Evolutionary conservation across 1,140 invertebrate species (phyloP).

Genomic region (Gonatopus flavifemur): DNA sequence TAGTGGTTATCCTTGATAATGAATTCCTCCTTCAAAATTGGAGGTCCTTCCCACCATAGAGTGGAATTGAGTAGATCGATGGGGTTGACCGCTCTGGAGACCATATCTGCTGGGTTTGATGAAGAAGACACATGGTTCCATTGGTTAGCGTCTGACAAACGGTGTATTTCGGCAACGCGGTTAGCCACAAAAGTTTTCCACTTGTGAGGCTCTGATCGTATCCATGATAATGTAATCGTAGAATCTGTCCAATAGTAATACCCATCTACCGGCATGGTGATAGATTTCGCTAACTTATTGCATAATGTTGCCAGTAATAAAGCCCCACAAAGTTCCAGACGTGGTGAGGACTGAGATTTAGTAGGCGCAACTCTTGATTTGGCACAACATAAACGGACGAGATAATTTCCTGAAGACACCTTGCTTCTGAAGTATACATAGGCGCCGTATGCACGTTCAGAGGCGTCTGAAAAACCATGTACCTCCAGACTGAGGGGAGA

Average conservation of each 20-base stretch:
- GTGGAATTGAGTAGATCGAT: background rate
- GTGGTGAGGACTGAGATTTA: constrained; percentile 29
- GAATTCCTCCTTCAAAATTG: no score
- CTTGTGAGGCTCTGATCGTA: background rate
- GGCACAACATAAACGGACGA: constrained; percentile 5
- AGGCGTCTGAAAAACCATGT: no score
- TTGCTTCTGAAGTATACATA: constrained; percentile 13
- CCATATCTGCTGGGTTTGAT: constrained; percentile 49
- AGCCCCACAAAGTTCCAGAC: no score
- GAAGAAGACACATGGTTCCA: constrained; percentile 40
- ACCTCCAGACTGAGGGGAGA: no score
- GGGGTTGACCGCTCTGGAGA: constrained; percentile 39
- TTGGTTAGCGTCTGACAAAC: constrained; percentile 18
- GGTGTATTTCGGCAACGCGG: constrained; percentile 26
- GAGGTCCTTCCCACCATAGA: background rate
- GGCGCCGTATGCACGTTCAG: no score
- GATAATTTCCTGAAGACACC: constrained; percentile 1
- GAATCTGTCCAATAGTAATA: constrained; percentile 22
- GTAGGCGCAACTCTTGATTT: constrained; percentile 35
- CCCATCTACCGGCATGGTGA: background rate
- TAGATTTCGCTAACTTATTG: background rate
- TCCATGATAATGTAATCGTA: constrained; percentile 21
- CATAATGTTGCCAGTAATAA: constrained; percentile 17
- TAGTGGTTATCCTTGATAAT: background rate
- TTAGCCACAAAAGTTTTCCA: constrained; percentile 7